Evolutionary conservation across 2,113 vertebrate genomes (phyloP).

Genomic region (Butorides virescens): DNA sequence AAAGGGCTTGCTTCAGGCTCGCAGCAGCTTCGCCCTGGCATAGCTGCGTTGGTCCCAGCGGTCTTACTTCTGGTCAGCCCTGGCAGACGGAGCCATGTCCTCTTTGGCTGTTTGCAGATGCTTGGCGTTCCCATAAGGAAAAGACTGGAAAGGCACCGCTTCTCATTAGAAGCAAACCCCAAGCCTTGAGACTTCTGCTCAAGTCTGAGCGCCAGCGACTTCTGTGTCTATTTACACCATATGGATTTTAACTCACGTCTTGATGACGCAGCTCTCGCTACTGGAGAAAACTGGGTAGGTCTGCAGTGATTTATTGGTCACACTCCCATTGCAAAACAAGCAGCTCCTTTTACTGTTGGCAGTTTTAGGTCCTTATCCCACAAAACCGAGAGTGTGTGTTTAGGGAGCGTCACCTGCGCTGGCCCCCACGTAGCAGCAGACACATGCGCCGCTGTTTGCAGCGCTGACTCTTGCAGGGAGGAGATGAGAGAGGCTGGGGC

Average conservation of each 20-base stretch:
- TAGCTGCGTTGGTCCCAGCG: not conserved
- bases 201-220: not conserved
- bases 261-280: not conserved
- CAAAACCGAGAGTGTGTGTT: rapidly evolving
- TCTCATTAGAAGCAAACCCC: not conserved
- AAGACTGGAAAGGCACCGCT: not conserved
- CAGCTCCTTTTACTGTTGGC: not conserved
- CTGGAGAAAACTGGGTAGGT: not conserved
- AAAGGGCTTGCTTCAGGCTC: not conserved
- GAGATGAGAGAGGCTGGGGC: not conserved
- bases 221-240: not conserved
- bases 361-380: not conserved
- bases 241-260: not conserved
- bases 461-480: not conserved
- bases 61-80: not conserved
- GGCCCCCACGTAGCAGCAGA: not conserved
- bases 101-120: not conserved
- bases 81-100: not conserved
- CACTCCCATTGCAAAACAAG: not conserved
- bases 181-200: not conserved
- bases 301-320: not conserved
- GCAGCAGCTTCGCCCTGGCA: not conserved
- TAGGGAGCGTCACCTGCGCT: not conserved
- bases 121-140: not conserved
- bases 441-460: rapidly evolving